phyloP scores from a whole-genome alignment of 2,797 vertebrate species.

The Siniperca undulata region DNA sequence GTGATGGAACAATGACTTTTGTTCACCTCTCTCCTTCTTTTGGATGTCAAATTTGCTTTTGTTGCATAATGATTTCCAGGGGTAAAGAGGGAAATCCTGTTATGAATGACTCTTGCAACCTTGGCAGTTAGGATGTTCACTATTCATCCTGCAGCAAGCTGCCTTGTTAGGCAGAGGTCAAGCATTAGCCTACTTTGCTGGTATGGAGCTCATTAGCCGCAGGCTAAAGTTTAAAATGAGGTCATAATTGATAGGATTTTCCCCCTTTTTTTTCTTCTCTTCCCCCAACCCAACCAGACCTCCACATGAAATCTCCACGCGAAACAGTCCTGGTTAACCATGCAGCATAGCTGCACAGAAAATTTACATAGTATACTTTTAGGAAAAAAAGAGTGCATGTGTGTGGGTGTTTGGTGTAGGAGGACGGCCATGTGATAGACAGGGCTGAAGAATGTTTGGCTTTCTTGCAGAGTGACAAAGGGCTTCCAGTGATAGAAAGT shows the following conservation, averaged over 20 bases:
- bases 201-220: constrained; percentile 66
- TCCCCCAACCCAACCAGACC: constrained; percentile 35
- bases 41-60: constrained; percentile 33
- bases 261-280: constrained; percentile 29
- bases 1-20: neutral
- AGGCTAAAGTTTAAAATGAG: constrained; percentile 74
- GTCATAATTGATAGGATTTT: constrained; percentile 77
- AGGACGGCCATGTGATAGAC: constrained; percentile 13
- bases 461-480: constrained; percentile 49
- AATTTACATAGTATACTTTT: constrained; percentile 16
- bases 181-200: constrained; percentile 81
- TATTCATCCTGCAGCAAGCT: constrained; percentile 46
- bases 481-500: constrained; percentile 11
- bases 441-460: constrained; percentile 13
- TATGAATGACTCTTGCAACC: constrained; percentile 36
- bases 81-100: constrained; percentile 45
- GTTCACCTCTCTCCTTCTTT: neutral
- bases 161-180: constrained; percentile 63
- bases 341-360: constrained; percentile 13
- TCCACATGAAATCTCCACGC: neutral
- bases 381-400: constrained; percentile 5
- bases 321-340: constrained; percentile 42
- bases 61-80: constrained; percentile 40
- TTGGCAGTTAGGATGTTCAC: constrained; percentile 47
- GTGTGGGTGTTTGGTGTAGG: constrained; percentile 38